Evolutionary conservation across 1,140 invertebrate genomes (phyloP), one percentile per base, ranked within the genome.

Genomic region (Sycophaga agraensis): DNA sequence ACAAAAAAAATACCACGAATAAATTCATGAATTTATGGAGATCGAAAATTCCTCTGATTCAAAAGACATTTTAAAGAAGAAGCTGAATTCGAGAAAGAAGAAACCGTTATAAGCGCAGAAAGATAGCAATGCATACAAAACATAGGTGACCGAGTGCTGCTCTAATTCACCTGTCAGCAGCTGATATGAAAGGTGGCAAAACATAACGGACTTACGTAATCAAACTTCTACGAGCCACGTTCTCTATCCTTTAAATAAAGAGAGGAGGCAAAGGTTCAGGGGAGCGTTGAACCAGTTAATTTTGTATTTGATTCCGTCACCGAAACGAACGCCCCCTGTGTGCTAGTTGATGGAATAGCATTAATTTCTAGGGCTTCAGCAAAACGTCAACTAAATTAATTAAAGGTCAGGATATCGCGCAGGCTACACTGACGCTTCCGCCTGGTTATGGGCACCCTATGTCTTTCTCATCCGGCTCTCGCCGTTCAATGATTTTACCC

Each of bases 311-410:
- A 42, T 43, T 42, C 37, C 21, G 11, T 31, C 11, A 31, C 5
- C 28, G 28, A 11, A 26, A 26, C 14, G 26, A 26, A 34, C 14
- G 21, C 28, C 16, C 17, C 5, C 6, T 14, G 50, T 14, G 26
- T 26, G 14, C 26, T 34, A 42, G 57, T 31, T 14, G 4, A 31
- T 31, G 51, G 42, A 59, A 59, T 50, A 42, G 57, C 57, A 59
- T 59, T 59, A 50, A 59, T 59, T 50, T 50, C 57, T 8, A 9
- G 37, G 21, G 46, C 46, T 50, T 59, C 57, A 46, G 46, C 46
- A 59, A 59, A 59, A 59, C 46, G 57, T 59, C 48, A 35, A 51
- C 46, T 35, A 22, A 59, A 43, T 51, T 59, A 51, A 51, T 59
- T 59, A 51, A 59, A 37, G 21, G 21, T 31, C 43, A 37, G 28